Evolutionary conservation across 1,140 invertebrate species (phyloP).

Genomic region (Drosophila repleta): DNA sequence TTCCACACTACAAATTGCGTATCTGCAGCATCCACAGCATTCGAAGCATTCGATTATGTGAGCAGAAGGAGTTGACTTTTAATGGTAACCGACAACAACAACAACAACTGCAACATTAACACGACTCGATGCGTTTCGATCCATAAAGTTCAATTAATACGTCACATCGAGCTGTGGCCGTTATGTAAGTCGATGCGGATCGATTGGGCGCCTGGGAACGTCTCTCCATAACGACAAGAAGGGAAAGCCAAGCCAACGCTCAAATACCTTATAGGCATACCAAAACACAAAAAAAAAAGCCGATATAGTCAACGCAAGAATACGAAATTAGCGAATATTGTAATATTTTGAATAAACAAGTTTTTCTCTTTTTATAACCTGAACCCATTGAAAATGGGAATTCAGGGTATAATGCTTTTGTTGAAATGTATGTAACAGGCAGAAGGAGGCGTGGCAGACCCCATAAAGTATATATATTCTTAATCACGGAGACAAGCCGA

Average conservation of each 20-base stretch:
- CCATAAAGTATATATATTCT: too few species aligned
- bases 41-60: conserved; percentile 37
- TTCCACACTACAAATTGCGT: too few species aligned
- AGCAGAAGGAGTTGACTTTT: conserved; percentile 45
- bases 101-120: conserved; percentile 29
- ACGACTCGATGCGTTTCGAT: conserved; percentile 6
- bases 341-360: not conserved
- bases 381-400: too few species aligned
- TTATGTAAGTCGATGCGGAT: conserved; percentile 49
- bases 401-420: too few species aligned
- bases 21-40: not conserved
- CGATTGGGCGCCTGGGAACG: conserved; percentile 28
- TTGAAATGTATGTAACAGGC: too few species aligned
- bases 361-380: not conserved
- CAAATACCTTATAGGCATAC: conserved; percentile 9
- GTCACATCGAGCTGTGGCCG: conserved; percentile 46
- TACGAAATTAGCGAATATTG: not conserved
- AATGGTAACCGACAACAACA: conserved; percentile 12
- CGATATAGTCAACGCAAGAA: not conserved
- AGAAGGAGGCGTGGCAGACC: too few species aligned
- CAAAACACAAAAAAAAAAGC: not conserved
- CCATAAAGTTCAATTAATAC: conserved; percentile 74
- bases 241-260: conserved; percentile 19
- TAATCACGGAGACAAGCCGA: too few species aligned
- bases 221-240: conserved; percentile 6